These are phyloP conservation scores for Heterodera schachtii DNA, from an alignment of 1,140 invertebrate genomes.

Conservation along the genomic window DNA sequence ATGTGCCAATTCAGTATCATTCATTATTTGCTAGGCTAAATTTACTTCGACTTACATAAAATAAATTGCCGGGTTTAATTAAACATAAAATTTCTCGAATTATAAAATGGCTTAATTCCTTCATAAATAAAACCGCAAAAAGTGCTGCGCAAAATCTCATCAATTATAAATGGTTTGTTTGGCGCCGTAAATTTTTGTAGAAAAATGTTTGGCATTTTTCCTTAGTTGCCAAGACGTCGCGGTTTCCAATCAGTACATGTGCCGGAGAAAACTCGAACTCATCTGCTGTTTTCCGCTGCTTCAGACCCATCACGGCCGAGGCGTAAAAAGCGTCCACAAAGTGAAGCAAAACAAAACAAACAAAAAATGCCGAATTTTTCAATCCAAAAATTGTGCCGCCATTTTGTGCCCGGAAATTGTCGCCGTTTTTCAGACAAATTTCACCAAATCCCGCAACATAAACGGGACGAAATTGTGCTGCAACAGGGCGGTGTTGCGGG, in stretches of 20 bases:
- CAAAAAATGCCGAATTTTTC: not conserved
- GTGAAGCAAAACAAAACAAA: conserved; percentile 43
- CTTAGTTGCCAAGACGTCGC: conserved; percentile 57
- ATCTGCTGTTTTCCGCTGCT: conserved; percentile 62
- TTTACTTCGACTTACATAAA: too few relatives aligned
- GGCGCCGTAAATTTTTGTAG: not conserved
- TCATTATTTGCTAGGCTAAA: too few relatives aligned
- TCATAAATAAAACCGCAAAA: too few relatives aligned
- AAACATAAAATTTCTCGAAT: too few relatives aligned
- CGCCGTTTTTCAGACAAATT: conserved; percentile 57
- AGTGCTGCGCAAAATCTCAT: too few relatives aligned
- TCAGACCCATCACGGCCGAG: conserved; percentile 57
- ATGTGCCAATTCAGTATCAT: too few relatives aligned
- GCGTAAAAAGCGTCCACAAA: conserved; percentile 62
- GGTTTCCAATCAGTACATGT: conserved; percentile 51
- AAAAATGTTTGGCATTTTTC: conserved; percentile 19
- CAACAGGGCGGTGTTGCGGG: conserved; percentile 45
- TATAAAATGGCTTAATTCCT: too few relatives aligned
- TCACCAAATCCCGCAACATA: conserved; percentile 58
- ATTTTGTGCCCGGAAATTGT: not conserved
- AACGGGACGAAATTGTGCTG: conserved; percentile 66
- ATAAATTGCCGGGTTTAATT: too few relatives aligned
- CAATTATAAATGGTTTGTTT: conserved; percentile 1
- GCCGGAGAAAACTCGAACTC: conserved; percentile 60
- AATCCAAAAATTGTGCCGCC: conserved; percentile 17